Evolutionary conservation across 2,113 vertebrate species (phyloP), one percentile per base, ranked within the genome.

Genomic region (Zootoca vivipara): DNA sequence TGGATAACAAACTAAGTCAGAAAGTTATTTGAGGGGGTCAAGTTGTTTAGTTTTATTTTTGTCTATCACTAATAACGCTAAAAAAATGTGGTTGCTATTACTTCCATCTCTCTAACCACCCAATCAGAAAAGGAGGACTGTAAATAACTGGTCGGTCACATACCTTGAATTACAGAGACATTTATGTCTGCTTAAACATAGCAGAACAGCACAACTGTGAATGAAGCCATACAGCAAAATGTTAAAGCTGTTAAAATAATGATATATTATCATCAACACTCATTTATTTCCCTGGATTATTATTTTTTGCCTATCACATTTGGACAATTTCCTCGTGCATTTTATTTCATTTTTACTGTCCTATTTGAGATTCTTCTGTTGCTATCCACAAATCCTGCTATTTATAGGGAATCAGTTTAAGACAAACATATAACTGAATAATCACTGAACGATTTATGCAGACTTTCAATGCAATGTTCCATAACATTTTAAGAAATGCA

Each of bases 201-300:
- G 77, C 75, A 93, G 73, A 86, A 64, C 40, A 58, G n/a, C 88
- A 18, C 7, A 74, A 2, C 72, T 86, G 56, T 81, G 35, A 74
- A 3, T 73, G 85, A 85, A 91, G 64, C 46, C 70, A 64, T 40
- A 16, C 4, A 70, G 85, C 65, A 70, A 70, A 90, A 94, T 30
- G 90, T 90, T 89, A 92, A 87, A 82, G 16, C 58, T 56, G 75
- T 83, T 67, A 46, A 91, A 40, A 92, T 83, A 52, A 88, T 85
- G 30, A 38, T 73, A 18, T 73, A 74, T 74, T 40, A 86, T 64
- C 3, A 1, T 77, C 35, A 64, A 77, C 70, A 84, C 4, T 83
- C 4, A 26, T 3, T 67, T 38, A 78, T 75, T 80, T 56, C 20
- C 64, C 82, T 46, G 5, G 20, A 3, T 0, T n/a, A 62, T 81